Evolutionary conservation across 1,140 invertebrate genomes (phyloP), one percentile per base, ranked within the genome.

Genomic region (Drosophila pseudoananassae): DNA sequence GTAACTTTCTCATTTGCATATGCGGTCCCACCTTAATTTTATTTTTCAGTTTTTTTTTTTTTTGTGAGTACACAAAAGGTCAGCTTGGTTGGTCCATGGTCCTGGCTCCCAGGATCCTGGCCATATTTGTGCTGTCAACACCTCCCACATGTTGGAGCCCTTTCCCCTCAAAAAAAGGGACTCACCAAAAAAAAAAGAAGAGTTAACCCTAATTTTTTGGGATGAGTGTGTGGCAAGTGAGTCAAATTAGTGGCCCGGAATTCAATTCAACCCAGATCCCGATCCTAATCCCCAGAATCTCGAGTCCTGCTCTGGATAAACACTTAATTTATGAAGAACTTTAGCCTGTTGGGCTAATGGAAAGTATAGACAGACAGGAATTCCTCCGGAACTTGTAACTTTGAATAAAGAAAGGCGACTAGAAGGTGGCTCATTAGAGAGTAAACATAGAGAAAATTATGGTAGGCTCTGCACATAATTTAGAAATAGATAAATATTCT

Each of bases 301-400:
- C 25, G 25, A 27, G 5, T 33, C 45, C 40, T 10, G 47, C 15
- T 46, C 15, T 4, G 80, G 79, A 72, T 89, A 88, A 88, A 89
- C 84, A 88, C 84, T 88, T 89, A 84, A 88, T 88, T 89, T 89
- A 89, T 89, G 73, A 84, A 68, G 78, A 74, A 64, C 23, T 84
- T 64, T 54, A 65, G 80, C 84, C 79, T 84, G 84, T 84, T 88
- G 84, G 79, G 76, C 76, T 89, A 88, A 88, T 88, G 82, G 76
- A 64, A 59, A 54, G 50, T 54, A 38, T 58, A 78, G 66, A 14
- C 40, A n/a, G 40, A n/a, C 10, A 15, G 45, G n/a, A 40, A 4
- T 40, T 40, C n/a, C 40, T 8, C 40, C 40, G 43, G 17, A 46
- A 46, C 43, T 46, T 17, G 15, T 45, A 31, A 31, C 10, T 36